Evolutionary conservation across 2,113 vertebrate species (phyloP), one percentile per base, ranked within the genome.

Genomic region (Eulemur rufifrons): DNA sequence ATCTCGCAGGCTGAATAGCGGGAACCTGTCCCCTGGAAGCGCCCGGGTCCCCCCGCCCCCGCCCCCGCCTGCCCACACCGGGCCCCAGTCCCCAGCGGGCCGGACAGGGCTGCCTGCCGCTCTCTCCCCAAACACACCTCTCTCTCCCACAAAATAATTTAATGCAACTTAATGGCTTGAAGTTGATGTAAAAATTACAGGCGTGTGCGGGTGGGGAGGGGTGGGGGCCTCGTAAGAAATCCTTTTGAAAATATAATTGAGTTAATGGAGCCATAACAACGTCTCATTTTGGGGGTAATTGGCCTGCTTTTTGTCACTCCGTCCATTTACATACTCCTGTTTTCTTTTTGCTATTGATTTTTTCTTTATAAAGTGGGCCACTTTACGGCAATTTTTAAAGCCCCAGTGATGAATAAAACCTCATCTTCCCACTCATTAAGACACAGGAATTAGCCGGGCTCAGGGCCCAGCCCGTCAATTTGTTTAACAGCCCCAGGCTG

Each of bases 231-330:
- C 32, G 39, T 85, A 96, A 98, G 97, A 97, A 98, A 97, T 91
- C 97, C 97, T 98, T 97, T 97, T 95, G 97, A 98, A 98, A 98
- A 94, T 97, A 97, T 98, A 98, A 98, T 98, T 98, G 98, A 98
- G 97, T 97, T 98, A 98, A 98, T 98, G 98, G 97, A 98, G 96
- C 95, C 97, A 92, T 95, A 97, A 98, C 96, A 93, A 96, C 80
- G 88, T 89, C 97, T 95, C 95, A 78, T 98, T 96, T 97, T 97
- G 97, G 97, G 97, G 91, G 97, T 98, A 97, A 98, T 98, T 98
- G 98, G 98, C 90, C 96, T 85, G 95, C 96, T 96, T 98, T 98
- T 98, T 97, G 97, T 98, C 97, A 94, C 97, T 96, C 97, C 59
- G 97, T 97, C 98, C 97, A 97, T 98, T 98, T 98, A 97, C 97